Evolutionary conservation across 2,113 vertebrate genomes (phyloP).

Genomic region (Cochlearius cochlearius): DNA sequence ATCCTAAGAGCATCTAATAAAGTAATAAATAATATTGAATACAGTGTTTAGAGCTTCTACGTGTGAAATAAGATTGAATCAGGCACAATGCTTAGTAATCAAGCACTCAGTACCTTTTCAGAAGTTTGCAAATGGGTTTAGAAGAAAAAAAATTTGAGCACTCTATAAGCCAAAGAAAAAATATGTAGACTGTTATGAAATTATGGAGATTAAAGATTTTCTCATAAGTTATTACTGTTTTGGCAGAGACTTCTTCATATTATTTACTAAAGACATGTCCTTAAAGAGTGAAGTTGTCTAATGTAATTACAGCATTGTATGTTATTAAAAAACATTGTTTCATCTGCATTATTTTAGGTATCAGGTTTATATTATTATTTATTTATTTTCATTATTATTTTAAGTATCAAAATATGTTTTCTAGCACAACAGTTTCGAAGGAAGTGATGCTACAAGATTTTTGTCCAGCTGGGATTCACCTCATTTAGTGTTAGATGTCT

Average conservation of each 20-base stretch:
- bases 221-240: background rate
- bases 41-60: background rate
- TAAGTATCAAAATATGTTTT: background rate
- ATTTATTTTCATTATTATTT: background rate
- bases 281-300: background rate
- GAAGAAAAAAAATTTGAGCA: background rate
- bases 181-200: background rate
- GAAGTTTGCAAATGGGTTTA: background rate
- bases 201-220: background rate
- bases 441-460: background rate
- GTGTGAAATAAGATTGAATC: background rate
- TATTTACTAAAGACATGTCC: background rate
- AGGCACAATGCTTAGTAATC: background rate
- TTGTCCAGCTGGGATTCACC: background rate
- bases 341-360: background rate
- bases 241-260: background rate
- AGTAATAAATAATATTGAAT: slow-evolving; percentile 14
- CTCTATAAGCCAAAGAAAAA: background rate
- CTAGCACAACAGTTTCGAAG: background rate
- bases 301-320: background rate
- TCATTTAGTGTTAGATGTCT: background rate
- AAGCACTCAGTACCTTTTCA: background rate
- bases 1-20: slow-evolving; percentile 32
- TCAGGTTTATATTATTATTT: background rate
- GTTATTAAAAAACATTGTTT: background rate